Base-by-base conservation (phyloP, 2,888 invertebrate species). In the Phoenoteleia sp. region DNA sequence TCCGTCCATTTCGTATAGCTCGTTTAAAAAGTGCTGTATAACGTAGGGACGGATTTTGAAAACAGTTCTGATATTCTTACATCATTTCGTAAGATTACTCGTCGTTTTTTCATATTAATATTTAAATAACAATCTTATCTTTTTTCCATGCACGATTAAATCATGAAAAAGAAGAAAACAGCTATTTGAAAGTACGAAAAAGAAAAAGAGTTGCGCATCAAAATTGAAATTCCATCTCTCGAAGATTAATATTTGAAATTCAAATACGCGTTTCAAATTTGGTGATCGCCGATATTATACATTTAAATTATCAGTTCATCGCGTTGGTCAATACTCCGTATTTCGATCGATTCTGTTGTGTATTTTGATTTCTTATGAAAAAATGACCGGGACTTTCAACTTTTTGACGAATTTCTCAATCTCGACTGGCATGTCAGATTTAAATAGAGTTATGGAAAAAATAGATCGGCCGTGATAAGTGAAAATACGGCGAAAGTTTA, bases 221-320 rank as follows among this genome's bases (percentile, higher is more conserved):
- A 19, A 74, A 74, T 69, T 71, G 69, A 81, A 75, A 81, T 81
- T 81, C 75, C 75, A 75, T 75, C 62, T 62, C n/a, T 17, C 17
- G 27, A 81, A 81, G 81, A 81, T 81, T 81, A 81, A 81, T 71
- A 81, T 81, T 81, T 81, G 75, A 75, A 81, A 75, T 81, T 75
- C 81, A 75, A 81, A 81, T 81, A 81, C 47, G 19, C 52, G 49
- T 74, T 74, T 69, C 74, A 66, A 75, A 75, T 81, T 81, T 75
- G 75, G 69, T 62, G 75, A 75, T 66, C 62, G 60, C 2, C 21
- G 39, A 42, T 81, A 74, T 74, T 67, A 76, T 62, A 64, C 13
- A 69, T 75, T 81, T 60, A 69, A 75, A 62, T 69, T 54, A 69
- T 81, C 66, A 52, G 62, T 69, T 75, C 81, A 81, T 81, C 60